Conservation (phyloP, 1,140 invertebrate genomes). For the Aphaenogaster floridana region DNA sequence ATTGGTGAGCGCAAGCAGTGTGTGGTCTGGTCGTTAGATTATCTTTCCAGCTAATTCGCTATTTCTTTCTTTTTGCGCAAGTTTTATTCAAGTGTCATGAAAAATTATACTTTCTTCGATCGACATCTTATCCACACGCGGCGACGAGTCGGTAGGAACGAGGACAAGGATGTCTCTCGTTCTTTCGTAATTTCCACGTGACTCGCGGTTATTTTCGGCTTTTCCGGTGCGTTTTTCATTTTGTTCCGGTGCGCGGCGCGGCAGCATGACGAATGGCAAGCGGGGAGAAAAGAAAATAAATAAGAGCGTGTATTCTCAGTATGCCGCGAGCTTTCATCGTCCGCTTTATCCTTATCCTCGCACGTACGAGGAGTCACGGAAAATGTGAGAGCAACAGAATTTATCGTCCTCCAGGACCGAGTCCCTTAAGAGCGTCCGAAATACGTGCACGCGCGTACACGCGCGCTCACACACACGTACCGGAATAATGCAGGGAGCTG, state of each 20-base stretch:
- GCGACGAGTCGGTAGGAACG: too few species aligned
- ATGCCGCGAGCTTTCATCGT: slow-evolving; percentile 72
- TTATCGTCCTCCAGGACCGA: slow-evolving; percentile 72
- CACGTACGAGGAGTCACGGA: slow-evolving; percentile 67
- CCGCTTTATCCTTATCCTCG: slow-evolving; percentile 76
- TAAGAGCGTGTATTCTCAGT: slow-evolving; percentile 57
- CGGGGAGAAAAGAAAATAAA: slow-evolving; percentile 65
- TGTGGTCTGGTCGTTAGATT: neutral
- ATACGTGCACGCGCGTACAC: slow-evolving; percentile 39
- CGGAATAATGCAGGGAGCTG: slow-evolving; percentile 50
- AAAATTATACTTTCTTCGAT: neutral
- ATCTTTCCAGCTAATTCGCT: neutral
- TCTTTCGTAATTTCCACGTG: slow-evolving; percentile 28
- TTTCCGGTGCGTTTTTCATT: slow-evolving; percentile 48
- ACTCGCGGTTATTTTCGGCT: slow-evolving; percentile 29
- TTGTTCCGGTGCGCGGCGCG: slow-evolving; percentile 7
- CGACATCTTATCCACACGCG: neutral
- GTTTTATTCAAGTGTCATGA: neutral
- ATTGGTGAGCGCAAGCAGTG: too few species aligned
- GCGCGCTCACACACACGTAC: slow-evolving; percentile 29
- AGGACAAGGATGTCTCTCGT: neutral
- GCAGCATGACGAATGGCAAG: slow-evolving; percentile 45
- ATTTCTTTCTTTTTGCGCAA: neutral
- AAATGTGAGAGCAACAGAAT: slow-evolving; percentile 73
- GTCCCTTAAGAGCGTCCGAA: slow-evolving; percentile 67